Evolutionary conservation across 2,888 invertebrate genomes (phyloP).

Genomic region (Drosophila melanocephala): DNA sequence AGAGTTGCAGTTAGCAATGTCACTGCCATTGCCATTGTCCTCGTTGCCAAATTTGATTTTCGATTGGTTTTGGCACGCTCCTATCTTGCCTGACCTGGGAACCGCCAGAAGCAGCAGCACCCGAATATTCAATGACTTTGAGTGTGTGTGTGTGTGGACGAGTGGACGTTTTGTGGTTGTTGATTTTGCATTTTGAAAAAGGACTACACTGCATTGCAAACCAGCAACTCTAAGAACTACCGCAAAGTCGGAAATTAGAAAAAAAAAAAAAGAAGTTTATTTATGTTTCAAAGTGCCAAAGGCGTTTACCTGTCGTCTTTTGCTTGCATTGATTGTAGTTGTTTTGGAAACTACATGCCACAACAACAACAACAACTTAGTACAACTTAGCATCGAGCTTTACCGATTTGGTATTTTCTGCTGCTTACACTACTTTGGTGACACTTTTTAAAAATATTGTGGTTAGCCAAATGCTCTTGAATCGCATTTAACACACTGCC

Average conservation of each 20-base stretch:
- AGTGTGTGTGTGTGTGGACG: constrained; percentile 20
- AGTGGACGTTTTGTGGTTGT: constrained; percentile 44
- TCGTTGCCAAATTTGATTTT: constrained; percentile 72
- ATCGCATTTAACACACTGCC: neutral
- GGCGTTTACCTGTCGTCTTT: constrained; percentile 42
- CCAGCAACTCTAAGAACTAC: constrained; percentile 34
- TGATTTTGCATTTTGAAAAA: constrained; percentile 62
- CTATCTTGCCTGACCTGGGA: constrained; percentile 28
- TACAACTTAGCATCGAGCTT: constrained; percentile 8
- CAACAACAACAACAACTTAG: neutral
- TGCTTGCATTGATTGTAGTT: neutral
- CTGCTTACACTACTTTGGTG: constrained; percentile 16
- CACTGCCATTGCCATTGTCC: constrained; percentile 62
- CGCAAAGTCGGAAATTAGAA: neutral
- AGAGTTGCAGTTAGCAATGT: constrained; percentile 56
- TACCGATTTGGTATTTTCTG: neutral
- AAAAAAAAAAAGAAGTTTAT: constrained; percentile 36
- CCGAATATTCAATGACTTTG: constrained; percentile 33
- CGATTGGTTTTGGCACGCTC: constrained; percentile 57
- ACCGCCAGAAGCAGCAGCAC: constrained; percentile 34
- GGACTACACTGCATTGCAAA: constrained; percentile 33
- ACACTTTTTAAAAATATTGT: neutral
- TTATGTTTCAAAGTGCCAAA: constrained; percentile 48
- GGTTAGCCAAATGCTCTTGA: neutral
- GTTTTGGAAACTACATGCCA: neutral